Base-by-base conservation (phyloP, 2,888 invertebrate genomes). In the Drosophila borborema region DNA sequence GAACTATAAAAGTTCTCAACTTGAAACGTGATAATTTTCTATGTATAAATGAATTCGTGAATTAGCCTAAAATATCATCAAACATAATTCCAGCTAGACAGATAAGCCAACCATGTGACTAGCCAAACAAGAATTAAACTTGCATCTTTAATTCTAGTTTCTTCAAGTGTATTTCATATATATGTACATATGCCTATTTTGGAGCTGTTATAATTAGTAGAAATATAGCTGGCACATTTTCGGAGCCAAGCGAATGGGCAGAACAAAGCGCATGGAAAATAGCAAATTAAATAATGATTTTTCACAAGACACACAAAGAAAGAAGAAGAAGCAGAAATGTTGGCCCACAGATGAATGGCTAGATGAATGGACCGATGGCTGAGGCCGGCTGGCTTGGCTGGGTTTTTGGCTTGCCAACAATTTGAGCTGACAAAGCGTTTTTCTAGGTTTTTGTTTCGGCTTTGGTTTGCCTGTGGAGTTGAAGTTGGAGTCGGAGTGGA, bases 371-470 rank as follows among this genome's bases (percentile, higher is more conserved):
- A 9, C 7, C 23, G 28, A 8, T 45, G 40, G n/a, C 23, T 28
- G 54, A 18, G 55, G 16, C 31, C 40, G 61, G 66, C 31, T 18
- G 43, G 36, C 28, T 40, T 31, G 28, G 38, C 10, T 14, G 38
- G 16, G 45, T 56, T 38, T 41, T 41, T 66, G 38, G 46, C 40
- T 58, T 58, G 64, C 20, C 54, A 48, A 51, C 58, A 60, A 41
- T 65, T 64, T 48, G 40, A 48, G 65, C 83, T 83, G 86, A 88
- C 82, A 87, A 77, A 80, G 82, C 82, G 70, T 64, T 87, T 84
- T 82, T 63, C 34, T 51, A 51, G 59, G 51, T 65, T 41, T 70
- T 56, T 59, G 41, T 61, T 71, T 77, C 54, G 60, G 38, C 54
- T 59, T 45, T 78, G 54, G 68, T 74, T 61, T 43, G 67, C 56